Percentiles rank a stretch among this genome's conserved stretches.
Evolutionary conservation across 2,888 invertebrate genomes (phyloP).

Genomic region (Chloromyia formosa): DNA sequence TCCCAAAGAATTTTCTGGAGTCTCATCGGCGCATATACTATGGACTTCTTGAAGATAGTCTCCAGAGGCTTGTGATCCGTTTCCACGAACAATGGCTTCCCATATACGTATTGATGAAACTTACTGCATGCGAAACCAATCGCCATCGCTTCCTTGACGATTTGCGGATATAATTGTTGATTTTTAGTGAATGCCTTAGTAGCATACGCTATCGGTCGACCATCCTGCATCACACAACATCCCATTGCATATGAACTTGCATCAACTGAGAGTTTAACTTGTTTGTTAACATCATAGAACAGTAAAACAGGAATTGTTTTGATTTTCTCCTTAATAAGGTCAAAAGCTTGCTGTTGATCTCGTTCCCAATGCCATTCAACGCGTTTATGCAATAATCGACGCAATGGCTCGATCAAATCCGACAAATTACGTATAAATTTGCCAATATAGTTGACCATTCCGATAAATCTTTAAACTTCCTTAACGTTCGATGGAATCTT

Average conservation of each 20-base stretch:
- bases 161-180: background rate
- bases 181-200: background rate
- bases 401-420: too few species aligned
- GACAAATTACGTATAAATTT: constrained; percentile 23
- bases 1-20: too few species aligned
- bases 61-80: background rate
- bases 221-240: background rate
- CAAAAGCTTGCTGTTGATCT: too few species aligned
- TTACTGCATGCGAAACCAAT: background rate
- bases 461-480: background rate
- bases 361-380: too few species aligned
- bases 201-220: background rate
- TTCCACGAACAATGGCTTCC: background rate
- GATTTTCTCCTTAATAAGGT: background rate
- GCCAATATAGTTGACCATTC: constrained; percentile 20
- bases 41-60: too few species aligned
- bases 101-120: background rate
- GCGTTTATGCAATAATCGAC: too few species aligned
- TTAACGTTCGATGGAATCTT: constrained; percentile 12
- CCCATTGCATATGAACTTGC: too few species aligned
- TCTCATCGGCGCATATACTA: too few species aligned
- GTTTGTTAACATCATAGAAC: too few species aligned
- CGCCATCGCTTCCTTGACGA: background rate
- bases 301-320: constrained; percentile 37
- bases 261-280: too few species aligned